Evolutionary conservation across 2,113 vertebrate genomes (phyloP).

Genomic region (Pelusios castaneus): DNA sequence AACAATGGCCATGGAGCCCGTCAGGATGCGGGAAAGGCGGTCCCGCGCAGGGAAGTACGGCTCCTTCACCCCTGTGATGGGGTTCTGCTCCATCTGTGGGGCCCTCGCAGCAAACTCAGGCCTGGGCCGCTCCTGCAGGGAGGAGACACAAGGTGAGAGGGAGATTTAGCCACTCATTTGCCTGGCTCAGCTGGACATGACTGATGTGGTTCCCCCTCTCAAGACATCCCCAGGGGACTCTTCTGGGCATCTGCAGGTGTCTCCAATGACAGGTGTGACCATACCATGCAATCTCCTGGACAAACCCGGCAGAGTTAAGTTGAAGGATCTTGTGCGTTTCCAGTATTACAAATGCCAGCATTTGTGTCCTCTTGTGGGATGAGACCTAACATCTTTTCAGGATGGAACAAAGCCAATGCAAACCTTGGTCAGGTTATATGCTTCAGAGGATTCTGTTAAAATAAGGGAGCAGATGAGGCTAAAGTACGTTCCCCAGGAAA

Average conservation of each 20-base stretch:
- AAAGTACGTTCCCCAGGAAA: background rate
- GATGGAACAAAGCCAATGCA: background rate
- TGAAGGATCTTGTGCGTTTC: background rate
- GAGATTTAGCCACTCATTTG: background rate
- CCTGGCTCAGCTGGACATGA: background rate
- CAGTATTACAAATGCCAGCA: background rate
- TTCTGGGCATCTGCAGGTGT: background rate
- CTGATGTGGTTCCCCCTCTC: background rate
- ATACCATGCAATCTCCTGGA: no score
- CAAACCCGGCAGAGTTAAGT: background rate
- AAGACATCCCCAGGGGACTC: background rate
- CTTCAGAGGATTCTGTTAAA: background rate
- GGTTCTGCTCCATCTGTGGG: conserved; percentile 80
- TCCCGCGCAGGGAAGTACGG: conserved; percentile 79
- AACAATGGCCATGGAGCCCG: conserved; percentile 83
- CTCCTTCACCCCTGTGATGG: conserved; percentile 83
- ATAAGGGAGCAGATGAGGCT: background rate
- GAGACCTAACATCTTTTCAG: background rate
- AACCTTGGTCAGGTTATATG: background rate
- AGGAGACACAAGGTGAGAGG: background rate
- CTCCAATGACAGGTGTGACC: no score
- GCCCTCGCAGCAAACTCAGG: conserved; percentile 83
- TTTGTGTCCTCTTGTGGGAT: background rate
- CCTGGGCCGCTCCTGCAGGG: conserved; percentile 74
- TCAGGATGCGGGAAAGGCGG: conserved; percentile 77